Evolutionary conservation across 2,113 vertebrate genomes (phyloP).

Genomic region (Hipposideros armiger): DNA sequence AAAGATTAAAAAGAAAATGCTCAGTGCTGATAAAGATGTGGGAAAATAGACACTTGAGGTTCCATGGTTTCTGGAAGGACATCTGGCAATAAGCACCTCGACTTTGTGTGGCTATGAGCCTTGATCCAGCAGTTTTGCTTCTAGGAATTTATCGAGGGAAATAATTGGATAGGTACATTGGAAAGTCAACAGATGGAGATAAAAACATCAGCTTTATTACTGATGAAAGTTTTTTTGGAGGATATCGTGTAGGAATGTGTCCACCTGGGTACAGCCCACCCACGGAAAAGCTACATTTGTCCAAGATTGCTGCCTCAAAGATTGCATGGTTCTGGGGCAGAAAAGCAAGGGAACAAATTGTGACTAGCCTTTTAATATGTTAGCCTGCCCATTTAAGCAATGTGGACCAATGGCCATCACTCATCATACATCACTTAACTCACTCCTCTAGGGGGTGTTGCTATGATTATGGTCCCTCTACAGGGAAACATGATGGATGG

Average conservation of each 20-base stretch:
- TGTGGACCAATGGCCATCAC: not conserved
- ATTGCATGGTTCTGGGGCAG: not conserved
- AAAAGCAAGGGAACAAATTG: not conserved
- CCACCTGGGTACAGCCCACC: not conserved
- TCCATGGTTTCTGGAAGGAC: not conserved
- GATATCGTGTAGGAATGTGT: not conserved
- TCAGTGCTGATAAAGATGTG: not conserved
- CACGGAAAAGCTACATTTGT: not conserved
- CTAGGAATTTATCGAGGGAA: not conserved
- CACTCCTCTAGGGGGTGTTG: not conserved
- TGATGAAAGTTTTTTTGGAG: not conserved
- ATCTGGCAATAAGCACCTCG: not conserved
- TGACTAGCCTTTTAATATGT: not conserved
- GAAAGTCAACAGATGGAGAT: not conserved
- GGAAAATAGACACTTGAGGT: not conserved
- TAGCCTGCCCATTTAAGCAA: fast-evolving
- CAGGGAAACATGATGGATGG: not conserved
- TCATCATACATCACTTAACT: not conserved
- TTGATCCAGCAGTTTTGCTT: not conserved
- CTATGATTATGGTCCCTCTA: not conserved
- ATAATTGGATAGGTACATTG: not conserved
- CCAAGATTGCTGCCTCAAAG: not conserved
- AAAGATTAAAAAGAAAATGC: not conserved
- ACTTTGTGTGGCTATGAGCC: not conserved
- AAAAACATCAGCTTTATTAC: not conserved